Conservation (phyloP, 2,113 vertebrate genomes). For the Oncorhynchus nerka region DNA sequence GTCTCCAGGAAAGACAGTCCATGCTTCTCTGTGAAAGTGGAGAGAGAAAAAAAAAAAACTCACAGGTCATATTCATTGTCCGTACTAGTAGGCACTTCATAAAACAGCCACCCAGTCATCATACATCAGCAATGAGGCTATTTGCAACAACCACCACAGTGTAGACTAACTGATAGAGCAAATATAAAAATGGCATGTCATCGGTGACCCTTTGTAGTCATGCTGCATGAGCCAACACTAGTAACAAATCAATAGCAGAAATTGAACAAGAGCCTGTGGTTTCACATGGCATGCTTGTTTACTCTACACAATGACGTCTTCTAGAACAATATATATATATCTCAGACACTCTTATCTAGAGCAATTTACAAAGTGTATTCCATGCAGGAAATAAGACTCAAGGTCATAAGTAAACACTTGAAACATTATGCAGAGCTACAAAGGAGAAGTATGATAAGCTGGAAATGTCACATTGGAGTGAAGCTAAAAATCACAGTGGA, state of each 20-base stretch:
- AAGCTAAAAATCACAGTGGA: not conserved
- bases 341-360: not conserved
- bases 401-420: conserved; percentile 20
- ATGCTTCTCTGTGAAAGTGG: conserved; percentile 72
- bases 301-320: not conserved
- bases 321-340: not conserved
- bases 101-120: not conserved
- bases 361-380: conserved; percentile 24
- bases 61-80: not conserved
- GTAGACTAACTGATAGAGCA: not conserved
- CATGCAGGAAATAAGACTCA: conserved; percentile 14
- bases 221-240: not conserved
- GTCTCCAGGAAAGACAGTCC: conserved; percentile 84
- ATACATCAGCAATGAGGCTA: not conserved
- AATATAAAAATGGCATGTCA: not conserved
- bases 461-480: not conserved
- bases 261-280: not conserved
- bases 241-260: not conserved
- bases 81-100: not conserved
- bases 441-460: conserved; percentile 7
- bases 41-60: not conserved
- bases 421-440: conserved; percentile 2
- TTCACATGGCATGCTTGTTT: not conserved
- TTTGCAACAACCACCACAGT: not conserved
- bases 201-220: not conserved